Conservation (phyloP, 1,140 invertebrate genomes). For the Ostrea denselamellosa region DNA sequence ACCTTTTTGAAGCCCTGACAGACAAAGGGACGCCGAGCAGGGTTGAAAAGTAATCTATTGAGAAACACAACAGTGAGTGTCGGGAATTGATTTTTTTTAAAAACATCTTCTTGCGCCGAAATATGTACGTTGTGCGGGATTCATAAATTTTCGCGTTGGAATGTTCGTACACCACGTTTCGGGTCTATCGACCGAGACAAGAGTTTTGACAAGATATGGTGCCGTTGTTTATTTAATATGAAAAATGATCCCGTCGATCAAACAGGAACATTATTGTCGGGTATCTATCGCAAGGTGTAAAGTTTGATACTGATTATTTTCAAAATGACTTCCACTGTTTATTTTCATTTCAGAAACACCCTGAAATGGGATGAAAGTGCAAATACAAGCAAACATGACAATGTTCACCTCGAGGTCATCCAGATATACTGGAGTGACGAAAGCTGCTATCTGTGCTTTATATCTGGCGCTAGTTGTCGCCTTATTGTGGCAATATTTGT, state of each 20-base stretch:
- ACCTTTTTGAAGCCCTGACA: conserved; percentile 25
- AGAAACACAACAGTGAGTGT: conserved; percentile 11
- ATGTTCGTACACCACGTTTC: neutral
- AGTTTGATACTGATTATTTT: conserved; percentile 24
- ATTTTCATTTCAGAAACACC: conserved; percentile 13
- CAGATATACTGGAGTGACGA: conserved; percentile 4
- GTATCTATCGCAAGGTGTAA: conserved; percentile 25
- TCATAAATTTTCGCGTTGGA: conserved; percentile 28
- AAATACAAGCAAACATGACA: conserved; percentile 33
- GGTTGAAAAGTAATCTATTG: conserved; percentile 12
- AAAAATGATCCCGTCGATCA: conserved; percentile 32
- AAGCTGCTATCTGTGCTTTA: neutral
- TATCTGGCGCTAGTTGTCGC: conserved; percentile 27
- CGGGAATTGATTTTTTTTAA: neutral
- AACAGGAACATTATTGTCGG: conserved; percentile 20
- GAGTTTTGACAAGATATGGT: conserved; percentile 12
- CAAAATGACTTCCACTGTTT: neutral
- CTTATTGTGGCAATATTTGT: conserved; percentile 8
- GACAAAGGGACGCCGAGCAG: conserved; percentile 21
- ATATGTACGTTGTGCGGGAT: conserved; percentile 6
- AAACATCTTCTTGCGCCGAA: conserved; percentile 12
- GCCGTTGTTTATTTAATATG: conserved; percentile 14
- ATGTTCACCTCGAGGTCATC: conserved; percentile 10
- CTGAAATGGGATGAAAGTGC: conserved; percentile 28
- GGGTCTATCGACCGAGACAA: neutral